phyloP scores from a whole-genome alignment of 64 coral and sea anemone species.

The Platygyra sinensis region DNA sequence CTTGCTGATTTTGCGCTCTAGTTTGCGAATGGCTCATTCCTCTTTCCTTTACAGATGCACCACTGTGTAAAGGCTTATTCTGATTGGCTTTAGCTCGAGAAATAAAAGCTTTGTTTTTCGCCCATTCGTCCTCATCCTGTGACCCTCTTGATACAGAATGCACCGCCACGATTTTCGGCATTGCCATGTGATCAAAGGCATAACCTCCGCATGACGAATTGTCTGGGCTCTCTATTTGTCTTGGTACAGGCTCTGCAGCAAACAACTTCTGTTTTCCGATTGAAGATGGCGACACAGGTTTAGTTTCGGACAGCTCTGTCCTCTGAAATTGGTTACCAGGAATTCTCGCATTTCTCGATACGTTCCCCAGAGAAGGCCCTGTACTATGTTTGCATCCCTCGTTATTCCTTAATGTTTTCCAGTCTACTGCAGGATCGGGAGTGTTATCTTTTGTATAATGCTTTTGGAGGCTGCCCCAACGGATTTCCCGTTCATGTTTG shows the following conservation, averaged over 20 bases:
- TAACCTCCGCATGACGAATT: conserved; percentile 13
- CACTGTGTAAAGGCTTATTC: neutral
- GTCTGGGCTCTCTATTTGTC: conserved; percentile 7
- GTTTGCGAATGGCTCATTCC: neutral
- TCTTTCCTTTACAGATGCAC: neutral
- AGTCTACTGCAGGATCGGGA: neutral
- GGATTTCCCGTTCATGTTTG: neutral
- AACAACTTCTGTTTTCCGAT: neutral
- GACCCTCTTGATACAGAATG: conserved; percentile 20
- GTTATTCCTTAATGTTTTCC: neutral
- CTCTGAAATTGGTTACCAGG: neutral
- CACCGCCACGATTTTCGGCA: conserved; percentile 47
- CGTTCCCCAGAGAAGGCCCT: neutral
- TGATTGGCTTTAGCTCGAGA: neutral
- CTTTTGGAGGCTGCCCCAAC: neutral
- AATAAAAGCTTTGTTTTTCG: conserved; percentile 47
- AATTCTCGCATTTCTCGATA: neutral
- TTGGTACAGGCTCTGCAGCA: neutral
- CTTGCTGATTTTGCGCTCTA: neutral
- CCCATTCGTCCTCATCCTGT: conserved; percentile 23
- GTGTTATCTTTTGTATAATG: neutral
- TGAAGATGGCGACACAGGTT: neutral
- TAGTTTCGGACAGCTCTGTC: neutral
- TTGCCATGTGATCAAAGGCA: conserved; percentile 32
- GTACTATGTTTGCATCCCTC: neutral